Base-by-base conservation (phyloP, 2,888 invertebrate genomes). In the Sipunculus nudus region DNA sequence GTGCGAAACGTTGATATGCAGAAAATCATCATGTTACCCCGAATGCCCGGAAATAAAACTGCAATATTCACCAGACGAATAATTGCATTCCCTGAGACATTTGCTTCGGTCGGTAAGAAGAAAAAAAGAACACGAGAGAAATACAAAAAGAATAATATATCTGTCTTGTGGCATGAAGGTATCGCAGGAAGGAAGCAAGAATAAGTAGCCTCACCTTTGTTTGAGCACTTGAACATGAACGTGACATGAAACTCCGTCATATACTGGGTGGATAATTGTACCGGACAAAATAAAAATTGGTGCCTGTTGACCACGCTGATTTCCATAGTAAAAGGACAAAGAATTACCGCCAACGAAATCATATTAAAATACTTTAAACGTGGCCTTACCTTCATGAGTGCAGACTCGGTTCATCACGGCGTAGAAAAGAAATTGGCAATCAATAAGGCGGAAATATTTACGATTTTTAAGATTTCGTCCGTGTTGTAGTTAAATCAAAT, bases 261-360 rank as follows among this genome's bases (percentile, higher is more conserved):
- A n/a, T n/a, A n/a, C n/a, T 65, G 57, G 53, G 26, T 65, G 39
- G 63, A 66, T 59, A 61, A 66, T 35, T 66, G 63, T 46, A 13
- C 60, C 2, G 60, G 56, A 6, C 66, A 66, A 35, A 65, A 65
- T 53, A 64, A 64, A 48, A 57, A 61, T 41, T 64, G 61, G 60
- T 39, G 32, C 29, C 38, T 57, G 2, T 53, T 57, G 5, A 56
- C 61, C 6, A 25, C 53, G 13, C 3, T 62, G 28, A 39, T 62
- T 8, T 3, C 25, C 2, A 8, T 57, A 16, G 48, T 56, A 1
- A 61, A 61, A 38, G 28, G 45, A 8, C 13, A 16, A 4, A 21
- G 25, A 3, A 39, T 53, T 3, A 13, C 16, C 6, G 40, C 45
- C 2, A n/a, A 59, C 13, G 47, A 49, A n/a, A 38, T 63, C n/a